A percentile compares a stretch with the other conserved stretches of the same genome.
Conservation (phyloP, 1,140 invertebrate genomes). For the Liolophura sinensis region DNA sequence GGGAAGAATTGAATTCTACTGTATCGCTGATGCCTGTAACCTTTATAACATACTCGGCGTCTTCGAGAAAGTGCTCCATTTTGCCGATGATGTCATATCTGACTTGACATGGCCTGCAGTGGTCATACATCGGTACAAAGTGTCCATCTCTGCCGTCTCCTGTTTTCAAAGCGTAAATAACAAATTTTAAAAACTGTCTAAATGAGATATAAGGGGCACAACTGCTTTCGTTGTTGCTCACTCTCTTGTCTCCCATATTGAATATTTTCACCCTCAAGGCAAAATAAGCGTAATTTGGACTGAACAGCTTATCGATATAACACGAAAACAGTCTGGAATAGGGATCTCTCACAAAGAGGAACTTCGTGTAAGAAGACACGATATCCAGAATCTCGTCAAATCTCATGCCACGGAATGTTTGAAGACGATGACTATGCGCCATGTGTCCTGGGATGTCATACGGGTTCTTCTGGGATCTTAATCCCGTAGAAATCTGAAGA, state of each 20-base stretch:
- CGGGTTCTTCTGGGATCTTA: too few species aligned
- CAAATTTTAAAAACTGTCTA: conserved; percentile 16
- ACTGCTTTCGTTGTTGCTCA: background rate
- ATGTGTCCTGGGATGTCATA: too few species aligned
- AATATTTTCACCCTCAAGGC: background rate
- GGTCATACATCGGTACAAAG: conserved; percentile 41
- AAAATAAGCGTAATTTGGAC: background rate
- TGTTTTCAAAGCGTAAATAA: background rate
- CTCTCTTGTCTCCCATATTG: background rate
- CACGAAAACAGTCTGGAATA: too few species aligned
- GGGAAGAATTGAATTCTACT: background rate
- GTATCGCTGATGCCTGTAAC: conserved; percentile 28
- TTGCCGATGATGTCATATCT: conserved; percentile 45
- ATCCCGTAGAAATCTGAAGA: background rate
- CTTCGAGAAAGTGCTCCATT: conserved; percentile 43
- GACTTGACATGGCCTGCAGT: conserved; percentile 46
- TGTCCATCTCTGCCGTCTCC: conserved; percentile 30
- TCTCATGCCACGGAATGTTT: too few species aligned
- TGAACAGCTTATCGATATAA: background rate
- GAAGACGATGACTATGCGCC: too few species aligned
- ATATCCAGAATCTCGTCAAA: too few species aligned
- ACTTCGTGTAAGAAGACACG: too few species aligned
- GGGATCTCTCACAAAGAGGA: too few species aligned
- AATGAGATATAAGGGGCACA: conserved; percentile 15
- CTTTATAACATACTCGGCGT: conserved; percentile 35